Evolutionary conservation across 1,140 invertebrate species (phyloP).

Genomic region (Melipona quadrifasciata): DNA sequence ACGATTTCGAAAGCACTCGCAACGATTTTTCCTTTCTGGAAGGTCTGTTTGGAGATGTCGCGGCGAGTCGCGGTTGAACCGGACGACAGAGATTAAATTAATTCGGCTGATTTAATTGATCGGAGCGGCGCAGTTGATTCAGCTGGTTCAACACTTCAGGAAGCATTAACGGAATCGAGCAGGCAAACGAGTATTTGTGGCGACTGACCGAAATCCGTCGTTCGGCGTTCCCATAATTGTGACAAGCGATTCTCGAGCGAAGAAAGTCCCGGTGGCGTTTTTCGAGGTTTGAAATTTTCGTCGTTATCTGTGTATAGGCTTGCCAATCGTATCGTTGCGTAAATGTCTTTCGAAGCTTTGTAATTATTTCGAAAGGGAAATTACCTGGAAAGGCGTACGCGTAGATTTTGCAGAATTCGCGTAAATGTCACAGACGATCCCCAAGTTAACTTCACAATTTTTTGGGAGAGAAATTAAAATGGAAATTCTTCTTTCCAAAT

Average conservation of each 20-base stretch:
- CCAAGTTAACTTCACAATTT: no score
- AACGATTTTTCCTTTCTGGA: neutral
- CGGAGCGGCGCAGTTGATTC: slow-evolving; percentile 54
- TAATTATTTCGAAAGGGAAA: neutral
- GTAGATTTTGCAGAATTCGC: no score
- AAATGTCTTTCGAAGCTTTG: neutral
- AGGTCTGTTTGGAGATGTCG: neutral
- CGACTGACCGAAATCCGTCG: neutral
- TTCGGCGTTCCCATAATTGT: neutral
- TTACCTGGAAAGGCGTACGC: no score
- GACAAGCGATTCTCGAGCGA: neutral
- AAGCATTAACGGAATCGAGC: slow-evolving; percentile 54
- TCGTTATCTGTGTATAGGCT: neutral
- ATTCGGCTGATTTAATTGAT: slow-evolving; percentile 61
- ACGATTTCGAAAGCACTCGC: neutral
- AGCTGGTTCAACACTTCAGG: slow-evolving; percentile 56
- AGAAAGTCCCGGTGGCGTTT: no score
- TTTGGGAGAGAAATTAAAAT: no score
- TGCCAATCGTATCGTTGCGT: no score
- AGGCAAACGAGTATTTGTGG: slow-evolving; percentile 35
- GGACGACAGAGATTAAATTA: slow-evolving; percentile 51
- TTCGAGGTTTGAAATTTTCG: no score
- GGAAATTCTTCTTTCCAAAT: no score
- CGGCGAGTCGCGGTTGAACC: neutral
- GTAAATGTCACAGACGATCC: no score